Evolutionary conservation across 2,113 vertebrate species (phyloP), one percentile per base, ranked within the genome.

Genomic region (Mesitornis unicolor): DNA sequence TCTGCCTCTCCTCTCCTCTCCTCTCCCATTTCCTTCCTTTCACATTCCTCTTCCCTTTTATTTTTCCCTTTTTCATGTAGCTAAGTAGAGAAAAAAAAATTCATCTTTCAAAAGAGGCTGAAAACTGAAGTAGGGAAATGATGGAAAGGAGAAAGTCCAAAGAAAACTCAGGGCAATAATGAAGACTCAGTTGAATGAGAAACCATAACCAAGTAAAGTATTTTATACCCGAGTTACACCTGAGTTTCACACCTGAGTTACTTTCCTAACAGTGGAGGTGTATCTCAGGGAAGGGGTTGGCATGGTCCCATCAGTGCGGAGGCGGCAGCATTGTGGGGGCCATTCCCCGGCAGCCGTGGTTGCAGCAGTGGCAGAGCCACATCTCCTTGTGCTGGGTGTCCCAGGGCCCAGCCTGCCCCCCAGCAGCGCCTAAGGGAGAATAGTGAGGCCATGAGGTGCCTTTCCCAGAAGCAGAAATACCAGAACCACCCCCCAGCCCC

Each of bases 321-420:
- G 70, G 29, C 0, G 5, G 75, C 20, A 13, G 20, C 45, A 60
- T 38, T 1, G 1, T 22, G 53, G 43, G n/a, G 57, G 25, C 2
- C 0, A 35, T 13, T 47, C 28, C 38, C 24, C 20, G 3, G 38
- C 22, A 57, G n/a, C 38, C 53, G 57, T 0, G 1, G 12, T 13
- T 53, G 38, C 81, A 59, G 11, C 40, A 57, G 53, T 28, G 53
- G 7, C 53, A 93, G 35, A 68, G 50, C 10, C 71, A 77, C 17
- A 3, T 73, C 71, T 80, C 24, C 63, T 38, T 33, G 26, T 2
- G 0, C 16, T 33, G 53, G 19, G 6, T 47, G 25, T 69, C 63
- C 87, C 8, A 71, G n/a, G 16, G 36, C 8, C 16, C 77, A 89
- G 14, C 29, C 40, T 1, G 1, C 5, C 6, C 13, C 13, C 6